A percentile compares a stretch with the other conserved stretches of the same genome.
Conservation (phyloP, 2,797 vertebrate species). For the Geotrypetes seraphini region DNA sequence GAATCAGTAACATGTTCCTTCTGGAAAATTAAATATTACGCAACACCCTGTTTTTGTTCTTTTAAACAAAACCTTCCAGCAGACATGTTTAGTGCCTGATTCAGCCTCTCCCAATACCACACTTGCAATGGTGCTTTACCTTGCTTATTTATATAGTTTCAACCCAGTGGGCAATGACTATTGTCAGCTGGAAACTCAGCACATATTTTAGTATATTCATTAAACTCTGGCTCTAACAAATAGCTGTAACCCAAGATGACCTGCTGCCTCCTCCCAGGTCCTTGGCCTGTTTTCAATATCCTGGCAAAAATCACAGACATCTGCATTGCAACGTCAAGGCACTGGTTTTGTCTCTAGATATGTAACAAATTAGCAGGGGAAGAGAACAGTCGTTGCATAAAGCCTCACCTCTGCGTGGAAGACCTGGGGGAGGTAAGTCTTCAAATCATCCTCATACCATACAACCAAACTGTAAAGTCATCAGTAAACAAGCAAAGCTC, state of each 20-base stretch:
- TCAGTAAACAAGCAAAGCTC: not conserved
- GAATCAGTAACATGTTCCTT: not conserved
- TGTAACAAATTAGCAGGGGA: slow-evolving; percentile 23
- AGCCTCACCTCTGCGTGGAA: slow-evolving; percentile 10
- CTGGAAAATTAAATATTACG: slow-evolving; percentile 11
- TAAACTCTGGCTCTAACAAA: slow-evolving; percentile 28
- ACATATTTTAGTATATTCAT: slow-evolving; percentile 12
- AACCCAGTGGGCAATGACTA: not conserved
- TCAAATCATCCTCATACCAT: rapidly evolving
- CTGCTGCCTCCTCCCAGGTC: slow-evolving; percentile 32
- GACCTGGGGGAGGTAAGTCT: not conserved
- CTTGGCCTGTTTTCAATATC: slow-evolving; percentile 30
- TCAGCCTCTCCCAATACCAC: not conserved
- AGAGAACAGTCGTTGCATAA: slow-evolving; percentile 12
- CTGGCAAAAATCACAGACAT: slow-evolving; percentile 43
- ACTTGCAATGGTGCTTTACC: not conserved
- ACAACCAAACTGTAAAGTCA: rapidly evolving
- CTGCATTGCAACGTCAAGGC: slow-evolving; percentile 29
- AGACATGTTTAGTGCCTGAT: not conserved
- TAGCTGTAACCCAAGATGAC: slow-evolving; percentile 36
- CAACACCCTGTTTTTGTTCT: not conserved
- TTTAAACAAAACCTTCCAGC: not conserved
- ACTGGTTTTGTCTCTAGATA: slow-evolving; percentile 49
- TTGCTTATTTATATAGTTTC: slow-evolving; percentile 1
- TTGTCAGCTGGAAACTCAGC: slow-evolving; percentile 6